Base-by-base conservation (phyloP, 2,797 vertebrate species). In the Enteromius radiatus region DNA sequence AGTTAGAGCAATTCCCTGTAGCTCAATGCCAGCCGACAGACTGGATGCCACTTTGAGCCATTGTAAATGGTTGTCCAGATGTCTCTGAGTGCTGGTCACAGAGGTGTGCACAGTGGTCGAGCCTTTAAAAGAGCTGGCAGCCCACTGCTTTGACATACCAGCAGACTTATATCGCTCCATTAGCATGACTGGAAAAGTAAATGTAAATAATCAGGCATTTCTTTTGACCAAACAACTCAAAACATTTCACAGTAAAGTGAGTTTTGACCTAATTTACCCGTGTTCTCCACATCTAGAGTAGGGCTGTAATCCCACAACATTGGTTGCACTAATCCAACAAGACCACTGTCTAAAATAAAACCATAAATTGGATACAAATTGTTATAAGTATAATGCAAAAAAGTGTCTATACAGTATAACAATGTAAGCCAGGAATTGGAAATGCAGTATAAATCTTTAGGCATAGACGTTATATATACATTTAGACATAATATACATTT, bases 281-380 rank as follows among this genome's bases (percentile, higher is more conserved):
- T 97, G 88, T 81, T 82, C 0, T 93, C 89, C 81, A 98, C 94
- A 0, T 98, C 92, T 45, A 99, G 91, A 88, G 94, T 90, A 0
- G 96, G 94, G 33, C 89, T 90, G 33, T 99, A 99, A 92, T 99
- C 97, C 98, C 98, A 99, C 88, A 99, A 89, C 97, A 99, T 98
- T 0, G 94, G 96, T 89, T 99, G 95, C 87, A 96, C 94, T 1
- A 98, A 91, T 81, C 95, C 94, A 0, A 95, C 93, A 2, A 99
- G 88, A 33, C 95, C 96, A 0, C 97, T 98, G 0, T 91, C 97
- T 98, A 64, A 41, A 76, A 67, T 6, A 45, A 65, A 15, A 71
- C 74, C 49, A 75, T 19, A 38, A 47, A 67, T 45, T 69, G 3
- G 36, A 49, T 0, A 67, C 5, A 28, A 76, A 64, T 63, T 15